Evolutionary conservation across 2,888 invertebrate species (phyloP).

Genomic region (Netelia melanura): DNA sequence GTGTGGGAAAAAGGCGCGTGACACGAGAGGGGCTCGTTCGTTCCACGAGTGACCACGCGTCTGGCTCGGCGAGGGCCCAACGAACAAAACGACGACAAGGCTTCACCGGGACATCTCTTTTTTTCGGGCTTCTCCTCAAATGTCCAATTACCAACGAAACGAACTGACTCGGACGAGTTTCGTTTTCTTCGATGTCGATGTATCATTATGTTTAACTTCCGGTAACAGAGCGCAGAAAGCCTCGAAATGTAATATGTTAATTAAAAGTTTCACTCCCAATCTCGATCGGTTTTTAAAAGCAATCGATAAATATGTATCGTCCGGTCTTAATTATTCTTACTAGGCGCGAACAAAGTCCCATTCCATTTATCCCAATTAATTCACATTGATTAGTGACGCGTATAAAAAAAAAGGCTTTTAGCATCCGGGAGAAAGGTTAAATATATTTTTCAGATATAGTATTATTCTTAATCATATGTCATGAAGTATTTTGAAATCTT

Average conservation of each 20-base stretch:
- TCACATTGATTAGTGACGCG: too few relatives aligned
- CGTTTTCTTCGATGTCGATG: conserved; percentile 6
- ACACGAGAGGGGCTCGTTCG: background rate
- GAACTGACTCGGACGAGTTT: background rate
- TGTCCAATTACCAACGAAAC: conserved; percentile 44
- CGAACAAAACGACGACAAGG: conserved; percentile 30
- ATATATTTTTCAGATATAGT: too few relatives aligned
- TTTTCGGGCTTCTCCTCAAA: conserved; percentile 58
- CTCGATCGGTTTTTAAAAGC: background rate
- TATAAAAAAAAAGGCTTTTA: too few relatives aligned
- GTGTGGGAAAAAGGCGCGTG: conserved; percentile 10
- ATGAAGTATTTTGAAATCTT: too few relatives aligned
- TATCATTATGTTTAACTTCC: conserved; percentile 29
- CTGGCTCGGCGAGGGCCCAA: conserved; percentile 26
- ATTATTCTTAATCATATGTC: too few relatives aligned
- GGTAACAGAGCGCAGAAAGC: conserved; percentile 1
- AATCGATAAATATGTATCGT: background rate
- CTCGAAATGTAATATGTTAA: background rate
- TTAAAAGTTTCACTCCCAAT: conserved; percentile 16
- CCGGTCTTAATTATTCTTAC: background rate
- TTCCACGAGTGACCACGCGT: conserved; percentile 11
- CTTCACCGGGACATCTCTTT: conserved; percentile 18
- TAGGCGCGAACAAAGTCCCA: too few relatives aligned
- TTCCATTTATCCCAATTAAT: too few relatives aligned
- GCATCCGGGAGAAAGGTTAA: too few relatives aligned